Evolutionary conservation across 2,113 vertebrate species (phyloP).

Genomic region (Acanthochromis polyacanthus): DNA sequence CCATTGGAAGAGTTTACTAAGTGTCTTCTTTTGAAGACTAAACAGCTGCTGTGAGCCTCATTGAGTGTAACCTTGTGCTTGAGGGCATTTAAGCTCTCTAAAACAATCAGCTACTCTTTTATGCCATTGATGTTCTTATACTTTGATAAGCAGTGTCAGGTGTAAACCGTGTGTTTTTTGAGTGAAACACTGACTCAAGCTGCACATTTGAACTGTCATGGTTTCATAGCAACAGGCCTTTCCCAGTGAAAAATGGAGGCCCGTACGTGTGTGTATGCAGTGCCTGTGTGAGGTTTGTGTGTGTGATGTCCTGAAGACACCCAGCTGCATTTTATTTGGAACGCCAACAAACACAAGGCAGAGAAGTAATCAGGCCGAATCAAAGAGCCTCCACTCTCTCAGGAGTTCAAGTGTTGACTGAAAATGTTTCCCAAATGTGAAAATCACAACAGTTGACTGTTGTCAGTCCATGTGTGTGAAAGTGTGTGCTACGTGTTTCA

Average conservation of each 20-base stretch:
- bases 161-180: not conserved
- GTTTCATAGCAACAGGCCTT: slow-evolving; percentile 55
- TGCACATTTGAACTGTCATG: slow-evolving; percentile 3
- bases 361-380: not conserved
- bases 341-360: not conserved
- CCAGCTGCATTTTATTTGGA: slow-evolving; percentile 1
- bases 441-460: not conserved
- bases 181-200: slow-evolving; percentile 13
- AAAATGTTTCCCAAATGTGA: slow-evolving; percentile 7
- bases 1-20: not conserved
- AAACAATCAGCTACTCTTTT: too few relatives aligned
- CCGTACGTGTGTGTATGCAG: not conserved
- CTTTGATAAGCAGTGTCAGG: not conserved
- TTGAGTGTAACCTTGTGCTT: not conserved
- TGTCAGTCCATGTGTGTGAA: not conserved
- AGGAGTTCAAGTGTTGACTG: not conserved
- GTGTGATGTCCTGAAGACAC: not conserved
- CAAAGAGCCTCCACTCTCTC: not conserved
- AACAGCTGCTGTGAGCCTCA: too few relatives aligned
- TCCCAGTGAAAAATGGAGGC: not conserved
- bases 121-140: not conserved
- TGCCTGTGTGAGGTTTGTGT: not conserved
- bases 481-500: not conserved
- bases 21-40: too few relatives aligned
- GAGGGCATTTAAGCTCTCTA: not conserved